Percentiles rank a stretch among this genome's conserved stretches.
Evolutionary conservation across 30 jellyfish, hydroid and myxozoan species (phyloP).

Genomic region (Mastigias papua): DNA sequence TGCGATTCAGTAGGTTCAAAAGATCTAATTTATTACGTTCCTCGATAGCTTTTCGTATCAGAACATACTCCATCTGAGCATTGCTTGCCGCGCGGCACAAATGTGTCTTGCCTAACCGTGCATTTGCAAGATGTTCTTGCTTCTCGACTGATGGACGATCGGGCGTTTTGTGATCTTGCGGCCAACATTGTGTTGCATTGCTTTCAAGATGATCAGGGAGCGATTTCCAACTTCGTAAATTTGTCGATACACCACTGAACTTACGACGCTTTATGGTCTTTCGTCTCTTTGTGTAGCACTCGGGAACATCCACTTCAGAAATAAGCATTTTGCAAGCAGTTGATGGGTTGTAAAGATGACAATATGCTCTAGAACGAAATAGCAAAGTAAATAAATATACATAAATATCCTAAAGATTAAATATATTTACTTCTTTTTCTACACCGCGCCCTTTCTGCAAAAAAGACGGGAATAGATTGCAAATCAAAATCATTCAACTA

Average conservation of each 20-base stretch:
- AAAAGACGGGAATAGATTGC: too few relatives aligned
- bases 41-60: conserved; percentile 70
- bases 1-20: conserved; percentile 57
- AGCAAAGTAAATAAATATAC: neutral
- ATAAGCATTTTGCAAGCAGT: neutral
- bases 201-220: conserved; percentile 38
- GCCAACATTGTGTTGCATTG: neutral
- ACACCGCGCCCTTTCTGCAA: too few relatives aligned
- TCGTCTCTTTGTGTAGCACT: neutral
- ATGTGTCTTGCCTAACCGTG: neutral
- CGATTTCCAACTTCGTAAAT: conserved; percentile 35
- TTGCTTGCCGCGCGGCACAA: conserved; percentile 58
- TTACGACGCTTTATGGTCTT: conserved; percentile 8
- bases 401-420: too few relatives aligned
- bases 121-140: neutral
- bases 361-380: neutral
- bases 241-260: conserved; percentile 25
- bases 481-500: too few relatives aligned
- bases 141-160: neutral
- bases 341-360: neutral
- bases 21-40: conserved; percentile 62
- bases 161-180: neutral
- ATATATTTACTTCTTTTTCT: too few relatives aligned
- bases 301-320: neutral
- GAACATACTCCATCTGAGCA: conserved; percentile 70